Evolutionary conservation across 2,888 invertebrate genomes (phyloP).

Genomic region (Trypoxylon attenuatum): DNA sequence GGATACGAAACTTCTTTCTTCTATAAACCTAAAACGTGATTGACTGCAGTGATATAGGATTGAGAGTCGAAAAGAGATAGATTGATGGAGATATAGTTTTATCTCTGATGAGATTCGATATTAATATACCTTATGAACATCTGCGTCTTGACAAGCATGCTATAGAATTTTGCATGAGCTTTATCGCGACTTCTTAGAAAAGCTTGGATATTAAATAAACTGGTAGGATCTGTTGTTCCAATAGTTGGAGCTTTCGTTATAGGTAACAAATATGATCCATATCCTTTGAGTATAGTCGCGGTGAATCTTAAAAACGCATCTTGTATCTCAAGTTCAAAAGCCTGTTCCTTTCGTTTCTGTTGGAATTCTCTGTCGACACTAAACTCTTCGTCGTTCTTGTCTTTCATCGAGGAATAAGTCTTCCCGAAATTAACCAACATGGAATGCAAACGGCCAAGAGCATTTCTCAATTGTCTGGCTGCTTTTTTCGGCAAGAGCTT

Average conservation of each 20-base stretch:
- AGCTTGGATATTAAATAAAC: slow-evolving; percentile 94
- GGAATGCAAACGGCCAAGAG: slow-evolving; percentile 85
- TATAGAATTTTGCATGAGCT: slow-evolving; percentile 91
- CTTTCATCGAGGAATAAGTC: slow-evolving; percentile 63
- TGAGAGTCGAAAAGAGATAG: slow-evolving; percentile 5
- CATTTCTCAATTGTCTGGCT: slow-evolving; percentile 85
- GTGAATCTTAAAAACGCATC: slow-evolving; percentile 98
- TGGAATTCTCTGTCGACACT: slow-evolving; percentile 70
- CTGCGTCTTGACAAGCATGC: slow-evolving; percentile 92
- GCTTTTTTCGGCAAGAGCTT: slow-evolving; percentile 93
- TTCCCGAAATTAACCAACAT: slow-evolving; percentile 71
- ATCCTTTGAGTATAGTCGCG: slow-evolving; percentile 93
- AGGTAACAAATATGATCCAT: slow-evolving; percentile 90
- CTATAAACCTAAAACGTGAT: slow-evolving; percentile 87
- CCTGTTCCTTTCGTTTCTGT: slow-evolving; percentile 79
- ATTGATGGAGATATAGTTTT: not conserved
- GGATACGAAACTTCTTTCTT: slow-evolving; percentile 98
- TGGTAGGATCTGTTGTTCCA: slow-evolving; percentile 95
- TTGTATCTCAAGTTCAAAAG: slow-evolving; percentile 94
- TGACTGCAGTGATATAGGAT: slow-evolving; percentile 2
- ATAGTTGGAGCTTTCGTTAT: slow-evolving; percentile 95
- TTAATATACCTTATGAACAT: slow-evolving; percentile 85
- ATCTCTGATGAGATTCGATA: not conserved
- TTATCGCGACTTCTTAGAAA: slow-evolving; percentile 93
- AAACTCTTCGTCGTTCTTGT: slow-evolving; percentile 67